Evolutionary conservation across 2,888 invertebrate species (phyloP), one percentile per base, ranked within the genome.

Genomic region (Habroteleia sp.): DNA sequence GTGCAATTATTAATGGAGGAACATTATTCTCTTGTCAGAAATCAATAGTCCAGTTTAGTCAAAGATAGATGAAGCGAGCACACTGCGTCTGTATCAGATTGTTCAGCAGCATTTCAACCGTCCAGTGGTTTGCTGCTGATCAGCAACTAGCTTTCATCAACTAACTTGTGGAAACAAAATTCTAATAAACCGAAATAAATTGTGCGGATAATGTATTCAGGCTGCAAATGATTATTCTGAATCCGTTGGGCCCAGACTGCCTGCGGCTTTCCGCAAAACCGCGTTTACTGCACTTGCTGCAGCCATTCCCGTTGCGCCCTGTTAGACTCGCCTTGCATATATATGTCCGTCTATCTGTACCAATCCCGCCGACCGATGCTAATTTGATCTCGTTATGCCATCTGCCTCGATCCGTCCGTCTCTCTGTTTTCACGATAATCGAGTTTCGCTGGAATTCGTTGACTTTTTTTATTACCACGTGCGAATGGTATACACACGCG

Each of bases 161-260:
- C 80, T 83, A 80, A 85, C 85, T 85, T 83, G 84, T 85, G 81
- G 77, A 81, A 84, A 85, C 84, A 82, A 86, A 84, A 84, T 82
- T 80, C 82, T 81, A 82, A 84, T 82, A 83, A 85, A 83, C 81
- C 81, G 80, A 86, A 86, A 87, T 86, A 84, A 86, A 85, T 84
- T 84, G 82, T 83, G 81, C 81, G 79, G 81, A 80, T 85, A 85
- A 86, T 87, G 83, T 84, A 85, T 87, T 86, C 86, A 79, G 82
- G 83, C 81, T 85, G 84, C 82, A 81, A 86, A 85, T 86, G 86
- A 87, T 87, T 87, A 87, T 86, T 87, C 83, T 79, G 79, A 81
- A 85, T 83, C 83, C 83, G 82, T 80, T 80, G 80, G 80, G 78
- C 80, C 82, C 83, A 82, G 82, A 74, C 81, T 81, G 80, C 77